These are phyloP conservation scores for Etheostoma spectabile DNA, from an alignment of 2,113 vertebrate genomes.

Conservation along the genomic window DNA sequence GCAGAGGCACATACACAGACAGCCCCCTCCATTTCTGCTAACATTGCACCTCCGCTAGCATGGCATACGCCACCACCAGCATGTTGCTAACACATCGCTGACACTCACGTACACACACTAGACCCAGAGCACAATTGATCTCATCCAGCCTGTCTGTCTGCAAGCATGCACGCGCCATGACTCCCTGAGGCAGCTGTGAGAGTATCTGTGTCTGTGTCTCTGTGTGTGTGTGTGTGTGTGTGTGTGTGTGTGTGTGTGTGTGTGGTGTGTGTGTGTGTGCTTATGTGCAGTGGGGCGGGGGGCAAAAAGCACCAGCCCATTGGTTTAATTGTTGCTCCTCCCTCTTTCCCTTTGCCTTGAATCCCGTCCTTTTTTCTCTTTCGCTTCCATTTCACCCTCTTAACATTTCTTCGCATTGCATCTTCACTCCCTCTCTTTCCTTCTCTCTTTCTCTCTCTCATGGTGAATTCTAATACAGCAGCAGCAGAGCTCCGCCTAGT, in stretches of 20 bases:
- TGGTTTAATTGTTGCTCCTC: constrained; percentile 75
- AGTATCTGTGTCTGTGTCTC: constrained; percentile 25
- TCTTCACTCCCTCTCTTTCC: constrained; percentile 40
- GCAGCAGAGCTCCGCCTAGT: constrained; percentile 73
- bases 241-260: constrained; percentile 31
- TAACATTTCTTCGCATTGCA: constrained; percentile 61
- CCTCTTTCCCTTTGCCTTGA: constrained; percentile 63
- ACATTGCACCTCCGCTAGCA: constrained; percentile 70
- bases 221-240: constrained; percentile 41
- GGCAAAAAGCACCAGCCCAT: constrained; percentile 69
- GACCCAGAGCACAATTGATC: constrained; percentile 72
- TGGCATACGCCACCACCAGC: constrained; percentile 66
- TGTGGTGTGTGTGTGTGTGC: constrained; percentile 27
- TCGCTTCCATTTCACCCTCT: constrained; percentile 56
- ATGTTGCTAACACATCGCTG: constrained; percentile 66
- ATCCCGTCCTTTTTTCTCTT: constrained; percentile 58
- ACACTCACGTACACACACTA: constrained; percentile 55
- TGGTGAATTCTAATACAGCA: constrained; percentile 72
- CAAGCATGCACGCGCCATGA: constrained; percentile 67
- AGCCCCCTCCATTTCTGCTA: constrained; percentile 65
- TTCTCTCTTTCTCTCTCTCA: constrained; percentile 38
- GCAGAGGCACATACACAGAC: constrained; percentile 66
- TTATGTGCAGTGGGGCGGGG: constrained; percentile 57
- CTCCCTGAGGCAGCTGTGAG: constrained; percentile 68
- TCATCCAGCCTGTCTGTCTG: constrained; percentile 65